A percentile compares a stretch with the other conserved stretches of the same genome.
phyloP scores from a whole-genome alignment of 2,888 invertebrate genomes.

The Heteropelma amictum region DNA sequence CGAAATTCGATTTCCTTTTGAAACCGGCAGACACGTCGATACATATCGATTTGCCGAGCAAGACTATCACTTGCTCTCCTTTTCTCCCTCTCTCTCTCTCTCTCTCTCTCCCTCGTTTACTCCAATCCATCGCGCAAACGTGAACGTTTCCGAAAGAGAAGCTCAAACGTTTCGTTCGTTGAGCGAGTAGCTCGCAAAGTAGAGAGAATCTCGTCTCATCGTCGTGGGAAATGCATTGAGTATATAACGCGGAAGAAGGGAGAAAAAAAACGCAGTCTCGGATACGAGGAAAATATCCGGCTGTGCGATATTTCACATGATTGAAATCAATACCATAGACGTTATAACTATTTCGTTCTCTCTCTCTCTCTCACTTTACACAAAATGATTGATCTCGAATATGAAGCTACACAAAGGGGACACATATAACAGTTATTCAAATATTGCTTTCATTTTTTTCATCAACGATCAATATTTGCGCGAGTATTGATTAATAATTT shows the following conservation, averaged over 20 bases:
- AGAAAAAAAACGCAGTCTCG: neutral
- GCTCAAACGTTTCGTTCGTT: conserved; percentile 21
- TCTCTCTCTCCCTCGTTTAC: neutral
- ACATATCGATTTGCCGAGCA: conserved; percentile 31
- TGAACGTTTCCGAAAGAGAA: conserved; percentile 11
- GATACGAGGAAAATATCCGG: conserved; percentile 33
- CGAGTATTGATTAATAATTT: no score
- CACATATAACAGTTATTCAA: neutral
- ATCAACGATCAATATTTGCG: no score
- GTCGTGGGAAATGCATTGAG: conserved; percentile 13
- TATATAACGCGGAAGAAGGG: neutral
- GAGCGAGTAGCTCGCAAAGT: conserved; percentile 1
- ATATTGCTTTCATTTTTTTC: no score
- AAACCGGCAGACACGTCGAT: conserved; percentile 36
- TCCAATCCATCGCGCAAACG: neutral
- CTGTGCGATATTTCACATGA: conserved; percentile 29
- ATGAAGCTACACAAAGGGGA: neutral
- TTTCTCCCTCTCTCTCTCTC: neutral
- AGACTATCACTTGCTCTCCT: conserved; percentile 10
- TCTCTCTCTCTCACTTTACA: neutral
- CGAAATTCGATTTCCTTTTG: conserved; percentile 50
- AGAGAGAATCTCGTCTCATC: conserved; percentile 20
- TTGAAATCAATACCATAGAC: conserved; percentile 10
- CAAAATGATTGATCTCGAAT: conserved; percentile 7
- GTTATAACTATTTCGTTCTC: neutral